phyloP scores from a whole-genome alignment of 2,797 vertebrate species.

The Pseudopleuronectes americanus region DNA sequence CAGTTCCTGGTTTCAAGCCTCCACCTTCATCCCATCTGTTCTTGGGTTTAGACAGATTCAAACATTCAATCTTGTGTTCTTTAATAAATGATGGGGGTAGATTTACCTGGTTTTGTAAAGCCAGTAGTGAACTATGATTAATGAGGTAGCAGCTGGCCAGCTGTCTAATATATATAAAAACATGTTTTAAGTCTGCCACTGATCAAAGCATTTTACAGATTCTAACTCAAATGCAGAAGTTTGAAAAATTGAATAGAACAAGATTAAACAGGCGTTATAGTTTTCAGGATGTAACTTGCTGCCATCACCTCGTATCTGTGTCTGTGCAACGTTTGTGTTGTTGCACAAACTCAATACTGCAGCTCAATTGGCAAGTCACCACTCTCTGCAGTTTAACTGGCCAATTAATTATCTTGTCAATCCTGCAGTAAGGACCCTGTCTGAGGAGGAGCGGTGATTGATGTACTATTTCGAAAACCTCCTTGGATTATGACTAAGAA shows the following conservation, averaged over 20 bases:
- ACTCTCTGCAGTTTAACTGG: slow-evolving; percentile 21
- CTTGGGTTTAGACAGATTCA: background rate
- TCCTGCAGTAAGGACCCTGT: slow-evolving; percentile 11
- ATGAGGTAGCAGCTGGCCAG: background rate
- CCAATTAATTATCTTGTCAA: slow-evolving; percentile 44
- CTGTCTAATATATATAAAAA: background rate
- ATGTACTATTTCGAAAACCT: slow-evolving; percentile 22
- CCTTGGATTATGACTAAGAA: slow-evolving; percentile 8
- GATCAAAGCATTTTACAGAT: background rate
- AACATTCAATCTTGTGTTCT: background rate
- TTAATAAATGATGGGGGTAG: background rate
- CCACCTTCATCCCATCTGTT: background rate
- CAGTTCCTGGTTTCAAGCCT: background rate
- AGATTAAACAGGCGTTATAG: background rate
- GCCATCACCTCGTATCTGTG: background rate
- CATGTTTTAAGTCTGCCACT: background rate
- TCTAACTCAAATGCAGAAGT: too few relatives aligned
- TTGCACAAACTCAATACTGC: slow-evolving; percentile 10
- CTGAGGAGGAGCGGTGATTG: slow-evolving; percentile 12
- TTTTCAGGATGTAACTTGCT: background rate
- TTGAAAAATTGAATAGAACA: background rate
- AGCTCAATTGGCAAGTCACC: slow-evolving; percentile 20
- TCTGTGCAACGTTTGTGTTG: slow-evolving; percentile 7
- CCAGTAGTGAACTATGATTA: background rate
- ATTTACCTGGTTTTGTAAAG: background rate